These are phyloP conservation scores for Sebastes nivosus DNA, from an alignment of 2,797 vertebrate species.

Conservation along the genomic window DNA sequence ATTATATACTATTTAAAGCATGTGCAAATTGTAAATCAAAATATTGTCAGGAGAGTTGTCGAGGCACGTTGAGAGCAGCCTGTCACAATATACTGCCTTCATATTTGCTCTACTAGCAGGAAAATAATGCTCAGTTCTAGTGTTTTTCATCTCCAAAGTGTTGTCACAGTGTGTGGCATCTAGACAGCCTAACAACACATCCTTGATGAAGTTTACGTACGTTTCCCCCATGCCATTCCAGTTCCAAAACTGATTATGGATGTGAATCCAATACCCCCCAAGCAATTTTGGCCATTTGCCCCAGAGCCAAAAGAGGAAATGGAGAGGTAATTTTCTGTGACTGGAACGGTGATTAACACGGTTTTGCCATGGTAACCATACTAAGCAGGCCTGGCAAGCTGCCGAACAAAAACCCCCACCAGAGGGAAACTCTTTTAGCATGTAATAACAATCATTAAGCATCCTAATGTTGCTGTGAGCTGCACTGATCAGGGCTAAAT, in stretches of 20 bases:
- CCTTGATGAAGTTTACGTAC: constrained; percentile 17
- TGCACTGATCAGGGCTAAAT: constrained; percentile 57
- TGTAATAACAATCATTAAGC: constrained; percentile 72
- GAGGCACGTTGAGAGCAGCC: neutral
- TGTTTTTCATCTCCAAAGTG: constrained; percentile 15
- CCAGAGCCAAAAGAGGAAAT: constrained; percentile 51
- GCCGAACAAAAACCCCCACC: constrained; percentile 44
- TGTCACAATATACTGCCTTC: constrained; percentile 24
- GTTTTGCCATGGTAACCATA: constrained; percentile 73
- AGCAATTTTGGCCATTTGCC: constrained; percentile 42
- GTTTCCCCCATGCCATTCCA: neutral
- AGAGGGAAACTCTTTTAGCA: constrained; percentile 60
- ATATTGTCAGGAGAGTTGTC: neutral
- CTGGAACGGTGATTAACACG: constrained; percentile 60
- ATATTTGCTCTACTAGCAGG: constrained; percentile 10
- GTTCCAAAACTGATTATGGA: constrained; percentile 36
- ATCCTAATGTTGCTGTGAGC: constrained; percentile 51
- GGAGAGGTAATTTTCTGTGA: constrained; percentile 52
- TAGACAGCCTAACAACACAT: constrained; percentile 27
- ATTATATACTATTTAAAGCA: constrained; percentile 58
- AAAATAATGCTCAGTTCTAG: constrained; percentile 17
- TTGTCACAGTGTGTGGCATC: constrained; percentile 1
- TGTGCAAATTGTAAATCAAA: constrained; percentile 69
- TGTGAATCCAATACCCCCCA: constrained; percentile 28
- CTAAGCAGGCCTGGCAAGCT: constrained; percentile 53